These are phyloP conservation scores for Tinea pellionella DNA, from an alignment of 2,888 invertebrate genomes.

Conservation along the genomic window DNA sequence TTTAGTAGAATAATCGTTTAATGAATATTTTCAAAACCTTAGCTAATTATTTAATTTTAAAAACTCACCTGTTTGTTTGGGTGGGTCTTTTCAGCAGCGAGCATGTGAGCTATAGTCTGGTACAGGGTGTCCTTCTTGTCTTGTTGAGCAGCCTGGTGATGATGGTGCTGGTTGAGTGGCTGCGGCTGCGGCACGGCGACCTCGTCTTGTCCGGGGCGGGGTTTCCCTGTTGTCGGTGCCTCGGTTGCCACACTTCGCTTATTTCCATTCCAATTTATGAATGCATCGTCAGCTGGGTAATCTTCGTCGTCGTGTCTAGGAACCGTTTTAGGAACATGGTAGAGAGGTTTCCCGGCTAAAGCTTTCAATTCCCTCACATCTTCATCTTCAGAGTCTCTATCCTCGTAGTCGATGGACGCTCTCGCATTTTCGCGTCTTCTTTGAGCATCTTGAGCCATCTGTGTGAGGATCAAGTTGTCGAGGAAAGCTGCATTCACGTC, in stretches of 20 bases:
- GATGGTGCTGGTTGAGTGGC: constrained; percentile 53
- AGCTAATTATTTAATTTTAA: neutral
- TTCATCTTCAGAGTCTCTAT: constrained; percentile 69
- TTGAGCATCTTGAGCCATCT: constrained; percentile 72
- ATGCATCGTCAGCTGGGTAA: constrained; percentile 58
- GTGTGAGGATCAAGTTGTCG: constrained; percentile 74
- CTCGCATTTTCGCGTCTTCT: constrained; percentile 58
- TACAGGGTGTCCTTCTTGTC: constrained; percentile 47
- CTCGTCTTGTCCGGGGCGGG: constrained; percentile 71
- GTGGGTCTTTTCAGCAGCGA: constrained; percentile 52
- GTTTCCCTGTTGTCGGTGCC: constrained; percentile 32
- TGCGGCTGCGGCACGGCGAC: constrained; percentile 72
- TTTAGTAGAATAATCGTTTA: neutral
- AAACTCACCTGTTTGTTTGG: constrained; percentile 67
- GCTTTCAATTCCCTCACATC: constrained; percentile 75
- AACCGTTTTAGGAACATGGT: constrained; percentile 57
- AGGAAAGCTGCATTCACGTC: constrained; percentile 74
- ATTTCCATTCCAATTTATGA: constrained; percentile 63
- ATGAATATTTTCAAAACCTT: no score
- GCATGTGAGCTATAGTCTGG: constrained; percentile 60
- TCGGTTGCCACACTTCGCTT: constrained; percentile 54
- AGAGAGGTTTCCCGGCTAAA: constrained; percentile 65
- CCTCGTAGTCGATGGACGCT: constrained; percentile 50
- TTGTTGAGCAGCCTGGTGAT: constrained; percentile 20
- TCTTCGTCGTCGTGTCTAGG: constrained; percentile 51